Percentiles rank a stretch among this genome's conserved stretches.
phyloP scores from a whole-genome alignment of 2,888 invertebrate genomes.

The Cephus sareptanus region DNA sequence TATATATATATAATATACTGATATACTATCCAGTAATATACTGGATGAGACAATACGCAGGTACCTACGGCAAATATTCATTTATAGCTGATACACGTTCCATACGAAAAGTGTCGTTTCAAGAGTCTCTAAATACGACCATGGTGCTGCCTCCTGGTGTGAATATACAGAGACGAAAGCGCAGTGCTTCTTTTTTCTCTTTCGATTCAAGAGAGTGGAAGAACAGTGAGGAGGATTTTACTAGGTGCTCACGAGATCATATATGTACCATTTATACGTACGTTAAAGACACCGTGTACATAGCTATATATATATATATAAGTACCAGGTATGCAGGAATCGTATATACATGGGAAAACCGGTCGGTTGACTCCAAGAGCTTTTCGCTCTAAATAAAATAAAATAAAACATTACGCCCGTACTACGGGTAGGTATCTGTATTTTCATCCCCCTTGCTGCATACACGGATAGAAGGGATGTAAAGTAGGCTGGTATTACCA shows the following conservation, averaged over 20 bases:
- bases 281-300: neutral
- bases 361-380: neutral
- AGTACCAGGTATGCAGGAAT: neutral
- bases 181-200: neutral
- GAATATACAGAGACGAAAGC: neutral
- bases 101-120: neutral
- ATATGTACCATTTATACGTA: conserved; percentile 14
- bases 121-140: neutral
- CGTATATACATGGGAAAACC: neutral
- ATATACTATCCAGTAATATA: too few relatives aligned
- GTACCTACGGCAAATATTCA: neutral
- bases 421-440: conserved; percentile 15
- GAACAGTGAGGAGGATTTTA: neutral
- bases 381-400: conserved; percentile 39
- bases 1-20: neutral
- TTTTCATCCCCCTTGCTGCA: neutral
- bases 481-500: neutral
- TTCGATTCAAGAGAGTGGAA: neutral
- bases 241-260: neutral
- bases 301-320: neutral
- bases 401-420: conserved; percentile 40
- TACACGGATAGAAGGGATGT: neutral
- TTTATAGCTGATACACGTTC: neutral
- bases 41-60: too few relatives aligned
- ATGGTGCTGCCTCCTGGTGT: neutral